Evolutionary conservation across 2,888 invertebrate genomes (phyloP), one percentile per base, ranked within the genome.

Genomic region (Lithophane socia): DNA sequence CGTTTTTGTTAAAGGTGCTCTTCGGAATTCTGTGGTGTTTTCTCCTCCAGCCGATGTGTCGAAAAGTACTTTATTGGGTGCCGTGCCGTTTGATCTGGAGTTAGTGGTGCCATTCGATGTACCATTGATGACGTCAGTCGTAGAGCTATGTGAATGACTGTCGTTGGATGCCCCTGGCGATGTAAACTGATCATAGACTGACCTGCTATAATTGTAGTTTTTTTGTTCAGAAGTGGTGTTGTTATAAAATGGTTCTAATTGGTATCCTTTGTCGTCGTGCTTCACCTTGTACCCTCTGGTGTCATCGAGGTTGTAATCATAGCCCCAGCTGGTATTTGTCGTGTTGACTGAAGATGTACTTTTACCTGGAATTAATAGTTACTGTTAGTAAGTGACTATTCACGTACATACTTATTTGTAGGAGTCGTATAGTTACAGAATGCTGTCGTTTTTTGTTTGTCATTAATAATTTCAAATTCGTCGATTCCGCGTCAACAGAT

Each of bases 301-400:
- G 18, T 58, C 29, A 58, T 2, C 29, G 21, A 44, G 3, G 24
- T 18, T 42, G 21, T 67, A 73, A 21, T 13, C 10, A 24, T 73
- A 54, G 68, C 68, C 68, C 72, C 72, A 73, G 24, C 18, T 44
- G 24, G 18, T 44, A 24, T 24, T 42, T 13, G 72, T 44, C 21
- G 0, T 42, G 16, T 54, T 73, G 44, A 42, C 42, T 29, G 49
- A 18, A 72, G 67, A 54, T 42, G 68, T 68, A 44, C 2, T 7
- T 24, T 13, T 29, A 44, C 72, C 72, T 72, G 42, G 13, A 72
- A 72, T 42, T 3, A 9, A 42, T 9, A 37, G 13, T 2, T 9
- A 42, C n/a, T 69, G 16, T 44, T n/a, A 44, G 29, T n/a, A 42
- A 13, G 4, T 37, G 37, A 37, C 4, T 37, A 4, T 29, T 29